Conservation (phyloP, 1,140 invertebrate genomes). For the Cepaea nemoralis region DNA sequence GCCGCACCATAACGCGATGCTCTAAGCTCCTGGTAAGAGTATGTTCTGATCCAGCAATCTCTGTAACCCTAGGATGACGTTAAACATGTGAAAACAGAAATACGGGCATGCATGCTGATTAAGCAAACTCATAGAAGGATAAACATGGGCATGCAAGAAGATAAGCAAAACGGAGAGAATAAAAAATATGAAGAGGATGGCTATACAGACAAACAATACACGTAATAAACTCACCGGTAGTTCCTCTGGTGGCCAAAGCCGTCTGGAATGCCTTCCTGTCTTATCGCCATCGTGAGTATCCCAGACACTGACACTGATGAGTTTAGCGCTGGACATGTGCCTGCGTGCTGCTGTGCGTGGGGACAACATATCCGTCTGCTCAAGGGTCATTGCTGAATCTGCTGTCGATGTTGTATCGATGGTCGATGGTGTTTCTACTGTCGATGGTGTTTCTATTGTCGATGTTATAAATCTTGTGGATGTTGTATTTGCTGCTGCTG, state of each 20-base stretch:
- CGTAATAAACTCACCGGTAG: slow-evolving; percentile 28
- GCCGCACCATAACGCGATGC: too few relatives aligned
- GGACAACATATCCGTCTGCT: neutral
- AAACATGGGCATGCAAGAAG: too few relatives aligned
- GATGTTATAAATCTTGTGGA: neutral
- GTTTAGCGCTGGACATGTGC: slow-evolving; percentile 37
- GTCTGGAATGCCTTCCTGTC: neutral
- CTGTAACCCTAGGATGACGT: too few relatives aligned
- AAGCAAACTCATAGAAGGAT: too few relatives aligned
- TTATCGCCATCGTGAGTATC: slow-evolving; percentile 47
- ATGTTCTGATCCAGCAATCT: too few relatives aligned
- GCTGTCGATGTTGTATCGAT: neutral
- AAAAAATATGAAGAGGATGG: neutral
- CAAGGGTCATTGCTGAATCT: neutral
- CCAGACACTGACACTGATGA: slow-evolving; percentile 44
- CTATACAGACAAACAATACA: neutral
- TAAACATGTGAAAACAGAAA: too few relatives aligned
- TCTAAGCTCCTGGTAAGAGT: too few relatives aligned
- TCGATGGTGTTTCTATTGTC: neutral
- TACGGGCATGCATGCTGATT: too few relatives aligned
- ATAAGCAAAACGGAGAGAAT: too few relatives aligned
- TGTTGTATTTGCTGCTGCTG: neutral
- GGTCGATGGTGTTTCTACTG: neutral
- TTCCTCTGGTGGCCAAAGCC: slow-evolving; percentile 42
- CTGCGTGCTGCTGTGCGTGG: slow-evolving; percentile 7